Base-by-base conservation (phyloP, 1,140 invertebrate genomes). In the Cyphomyrmex costatus region DNA sequence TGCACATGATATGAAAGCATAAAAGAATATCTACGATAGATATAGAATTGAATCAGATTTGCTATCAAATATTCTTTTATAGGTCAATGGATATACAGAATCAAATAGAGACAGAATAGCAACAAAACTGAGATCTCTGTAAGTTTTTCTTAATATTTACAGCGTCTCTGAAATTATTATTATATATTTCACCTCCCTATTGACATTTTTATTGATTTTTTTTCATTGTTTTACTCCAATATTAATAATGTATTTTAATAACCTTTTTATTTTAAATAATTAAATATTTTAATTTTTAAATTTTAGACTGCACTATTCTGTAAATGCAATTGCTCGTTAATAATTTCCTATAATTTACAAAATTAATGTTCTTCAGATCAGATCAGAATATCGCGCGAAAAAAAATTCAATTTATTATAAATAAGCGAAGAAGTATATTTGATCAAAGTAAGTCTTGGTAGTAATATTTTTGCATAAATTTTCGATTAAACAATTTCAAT, bases 21-120 rank as follows among this genome's bases (percentile, higher is more conserved):
- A 56, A 68, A 68, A 21, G 10, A 53, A 79, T 80, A 53, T 56
- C 30, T 30, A 46, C 30, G 19, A 36, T 7, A 79, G 30, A 68
- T 42, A 68, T 42, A 42, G 49, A 80, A 53, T 68, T 10, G n/a
- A 80, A 66, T 80, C 49, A 68, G 19, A 68, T 68, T 68, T 53
- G 16, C 30, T 49, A 79, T 36, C 21, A 53, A 65, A 66, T 66
- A 66, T 79, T 53, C 42, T 66, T 51, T 66, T 21, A 63, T 51
- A 33, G 27, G 7, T 65, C 58, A 58, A 63, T 19, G 3, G 5
- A 61, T 63, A 78, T 42, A 49, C 19, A 49, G 7, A 65, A 78
- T 42, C 4, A 78, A 27, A 61, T 1, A 65, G 10, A 14, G 1
- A 49, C 30, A 30, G 3, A 49, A 14, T 19, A 30, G 12, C 3